Base-by-base conservation (phyloP, 2,888 invertebrate species). In the Ellobium chinense region DNA sequence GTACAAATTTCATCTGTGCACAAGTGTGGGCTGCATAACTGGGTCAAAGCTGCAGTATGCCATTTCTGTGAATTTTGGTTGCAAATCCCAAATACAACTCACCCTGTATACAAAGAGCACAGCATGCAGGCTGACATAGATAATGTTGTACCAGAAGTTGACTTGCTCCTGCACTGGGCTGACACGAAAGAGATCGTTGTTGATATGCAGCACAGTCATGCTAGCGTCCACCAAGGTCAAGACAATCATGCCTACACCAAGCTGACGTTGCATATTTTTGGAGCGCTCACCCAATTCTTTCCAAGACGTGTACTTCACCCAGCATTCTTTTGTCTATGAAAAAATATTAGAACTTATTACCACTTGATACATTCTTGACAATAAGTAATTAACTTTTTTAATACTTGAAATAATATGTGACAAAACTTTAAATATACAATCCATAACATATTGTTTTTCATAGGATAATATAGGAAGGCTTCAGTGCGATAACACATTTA, bases 291-390 rank as follows among this genome's bases (percentile, higher is more conserved):
- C 56, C 54, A 76, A 2, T 1, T 1, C n/a, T 14, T 9, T 31
- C 65, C 54, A 65, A 9, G 65, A 39, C n/a, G 34, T 18, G 7
- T 65, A n/a, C 18, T 66, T 76, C 7, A 4, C 18, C 56, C 66
- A 76, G 5, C 65, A 14, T 29, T 76, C 75, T 24, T 74, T 2
- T 62, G 24, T 63, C 74, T 74, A n/a, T n/a, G n/a, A n/a, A n/a
- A n/a, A n/a, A n/a, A n/a, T n/a, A n/a, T n/a, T n/a, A n/a, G n/a
- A n/a, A n/a, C n/a, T n/a, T n/a, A n/a, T n/a, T n/a, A n/a, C n/a
- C n/a, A n/a, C n/a, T n/a, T n/a, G n/a, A n/a, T n/a, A n/a, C n/a
- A n/a, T n/a, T n/a, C n/a, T n/a, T n/a, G n/a, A n/a, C n/a, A n/a
- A n/a, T n/a, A n/a, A n/a, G n/a, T n/a, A n/a, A n/a, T n/a, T n/a